These are phyloP conservation scores for Miniopterus natalensis DNA, from an alignment of 2,113 vertebrate species.

Conservation along the genomic window DNA sequence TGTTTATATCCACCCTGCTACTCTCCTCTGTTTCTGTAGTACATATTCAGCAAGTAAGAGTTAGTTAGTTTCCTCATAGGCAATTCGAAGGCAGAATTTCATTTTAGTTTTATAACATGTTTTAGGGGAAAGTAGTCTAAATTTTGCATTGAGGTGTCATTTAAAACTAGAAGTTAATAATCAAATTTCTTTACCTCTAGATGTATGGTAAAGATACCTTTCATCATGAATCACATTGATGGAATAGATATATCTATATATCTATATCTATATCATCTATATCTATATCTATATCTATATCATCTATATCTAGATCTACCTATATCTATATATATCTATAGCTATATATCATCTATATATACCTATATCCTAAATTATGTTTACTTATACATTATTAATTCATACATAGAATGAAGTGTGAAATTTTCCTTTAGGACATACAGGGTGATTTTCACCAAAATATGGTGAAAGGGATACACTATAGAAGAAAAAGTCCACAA, in stretches of 20 bases:
- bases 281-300: background rate
- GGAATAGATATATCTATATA: background rate
- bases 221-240: background rate
- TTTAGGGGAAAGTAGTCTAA: background rate
- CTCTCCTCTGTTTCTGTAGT: background rate
- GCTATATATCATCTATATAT: background rate
- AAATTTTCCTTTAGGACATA: background rate
- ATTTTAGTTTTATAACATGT: background rate
- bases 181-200: background rate
- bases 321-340: background rate
- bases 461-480: background rate
- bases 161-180: background rate
- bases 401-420: background rate
- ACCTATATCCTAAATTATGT: background rate
- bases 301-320: background rate
- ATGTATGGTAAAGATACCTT: background rate
- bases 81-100: background rate
- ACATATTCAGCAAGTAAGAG: background rate
- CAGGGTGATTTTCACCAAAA: background rate
- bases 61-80: background rate
- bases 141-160: background rate
- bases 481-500: background rate
- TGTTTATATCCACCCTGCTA: background rate
- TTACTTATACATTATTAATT: background rate
- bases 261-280: background rate